A percentile compares a stretch with the other conserved stretches of the same genome.
Conservation (phyloP, 2,888 invertebrate genomes). For the Octodonta nipae region DNA sequence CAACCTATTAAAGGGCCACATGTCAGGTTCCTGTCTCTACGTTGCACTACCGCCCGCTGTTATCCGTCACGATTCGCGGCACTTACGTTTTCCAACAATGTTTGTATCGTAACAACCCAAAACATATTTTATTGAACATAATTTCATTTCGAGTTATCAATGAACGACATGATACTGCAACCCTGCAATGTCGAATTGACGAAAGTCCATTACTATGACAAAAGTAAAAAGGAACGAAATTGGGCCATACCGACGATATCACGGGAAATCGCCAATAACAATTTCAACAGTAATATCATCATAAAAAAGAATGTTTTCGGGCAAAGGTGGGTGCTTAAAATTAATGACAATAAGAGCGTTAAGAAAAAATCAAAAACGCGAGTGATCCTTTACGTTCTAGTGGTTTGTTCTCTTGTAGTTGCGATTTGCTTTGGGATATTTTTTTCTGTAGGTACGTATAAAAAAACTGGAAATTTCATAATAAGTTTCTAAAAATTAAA, state of each 20-base stretch:
- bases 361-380: slow-evolving; percentile 13
- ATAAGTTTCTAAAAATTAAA: no score
- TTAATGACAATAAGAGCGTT: slow-evolving; percentile 21
- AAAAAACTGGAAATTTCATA: no score
- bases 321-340: slow-evolving; percentile 31
- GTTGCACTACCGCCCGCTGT: no score
- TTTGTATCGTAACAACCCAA: slow-evolving; percentile 8
- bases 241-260: slow-evolving; percentile 24
- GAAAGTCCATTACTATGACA: slow-evolving; percentile 30
- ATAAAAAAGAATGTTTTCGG: slow-evolving; percentile 32
- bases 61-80: slow-evolving; percentile 3
- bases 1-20: no score
- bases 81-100: slow-evolving; percentile 6
- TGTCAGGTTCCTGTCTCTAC: no score
- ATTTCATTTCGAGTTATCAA: neutral
- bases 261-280: slow-evolving; percentile 23
- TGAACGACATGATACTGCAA: slow-evolving; percentile 18
- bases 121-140: neutral
- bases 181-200: slow-evolving; percentile 28
- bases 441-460: slow-evolving; percentile 24
- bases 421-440: slow-evolving; percentile 26
- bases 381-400: slow-evolving; percentile 22
- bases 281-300: slow-evolving; percentile 22
- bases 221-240: slow-evolving; percentile 17
- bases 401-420: slow-evolving; percentile 23